A percentile compares a stretch with the other conserved stretches of the same genome.
Conservation (phyloP, 1,140 invertebrate species). For the Anastrepha ludens region DNA sequence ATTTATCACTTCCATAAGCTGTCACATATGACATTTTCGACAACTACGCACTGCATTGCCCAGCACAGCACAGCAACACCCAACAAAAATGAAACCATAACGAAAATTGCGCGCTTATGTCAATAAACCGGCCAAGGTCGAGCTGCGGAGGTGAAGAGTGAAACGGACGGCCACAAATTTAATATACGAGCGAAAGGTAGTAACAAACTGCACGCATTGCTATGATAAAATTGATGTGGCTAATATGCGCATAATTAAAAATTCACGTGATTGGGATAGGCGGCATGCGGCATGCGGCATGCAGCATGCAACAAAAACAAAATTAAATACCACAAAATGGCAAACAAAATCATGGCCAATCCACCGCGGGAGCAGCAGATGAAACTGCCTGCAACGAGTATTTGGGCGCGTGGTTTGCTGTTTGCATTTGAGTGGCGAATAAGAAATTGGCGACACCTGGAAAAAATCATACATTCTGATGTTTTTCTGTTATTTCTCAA, state of each 20-base stretch:
- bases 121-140: conserved; percentile 7
- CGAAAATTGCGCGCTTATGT: conserved; percentile 27
- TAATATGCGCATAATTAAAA: conserved; percentile 50
- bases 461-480: too few species aligned
- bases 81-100: background rate
- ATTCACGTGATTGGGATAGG: background rate
- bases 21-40: conserved; percentile 38
- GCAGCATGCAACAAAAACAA: background rate
- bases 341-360: conserved; percentile 23
- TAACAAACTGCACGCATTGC: background rate
- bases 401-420: background rate
- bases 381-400: background rate
- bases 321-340: conserved; percentile 45
- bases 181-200: too few species aligned
- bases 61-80: background rate
- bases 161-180: background rate
- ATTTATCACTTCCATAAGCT: conserved; percentile 37
- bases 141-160: background rate
- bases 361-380: too few species aligned
- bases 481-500: too few species aligned
- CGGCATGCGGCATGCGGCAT: background rate
- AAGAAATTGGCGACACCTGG: too few species aligned
- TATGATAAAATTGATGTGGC: background rate
- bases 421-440: too few species aligned
- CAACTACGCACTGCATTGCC: background rate